Evolutionary conservation across 2,888 invertebrate genomes (phyloP), one percentile per base, ranked within the genome.

Genomic region (Pyrrhia umbra): DNA sequence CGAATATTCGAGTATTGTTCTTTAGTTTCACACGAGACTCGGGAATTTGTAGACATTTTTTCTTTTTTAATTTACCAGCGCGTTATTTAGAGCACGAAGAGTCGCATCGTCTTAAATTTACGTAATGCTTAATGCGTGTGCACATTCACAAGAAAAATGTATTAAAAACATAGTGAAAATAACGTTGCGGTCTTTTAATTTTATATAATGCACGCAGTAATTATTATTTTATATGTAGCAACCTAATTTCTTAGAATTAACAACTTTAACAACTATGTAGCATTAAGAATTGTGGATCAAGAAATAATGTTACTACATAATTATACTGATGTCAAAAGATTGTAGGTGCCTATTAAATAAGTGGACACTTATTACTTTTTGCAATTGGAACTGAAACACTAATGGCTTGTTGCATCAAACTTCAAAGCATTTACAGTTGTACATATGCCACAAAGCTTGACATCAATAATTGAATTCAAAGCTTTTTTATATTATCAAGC

Each of bases 41-140:
- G 65, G 55, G n/a, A 63, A 77, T 82, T 81, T 80, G 27, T n/a
- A 10, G 10, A 27, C 30, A 21, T 34, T 82, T 85, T 84, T 81
- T 85, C 82, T 18, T 56, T 65, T 69, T 81, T 85, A 82, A 82
- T 76, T 82, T 87, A 80, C 87, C 85, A 85, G 84, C 80, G 67
- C 63, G 56, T 75, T 84, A 88, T 90, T 78, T 88, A 81, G 90
- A 90, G 87, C 88, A 83, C 77, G 71, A 70, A 81, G 68, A 82
- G 80, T 67, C 63, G 52, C 69, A 64, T 83, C 83, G 82, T 76
- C 72, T 81, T 46, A 77, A 72, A 67, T 75, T 89, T 88, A 85
- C 85, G 84, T 85, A 88, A 89, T 57, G 34, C 57, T 23, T 23
- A 43, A 61, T 71, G 83, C 83, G 84, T 84, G 82, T 25, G 39